Evolutionary conservation across 2,888 invertebrate genomes (phyloP), one percentile per base, ranked within the genome.

Genomic region (Drosophila neotestacea): DNA sequence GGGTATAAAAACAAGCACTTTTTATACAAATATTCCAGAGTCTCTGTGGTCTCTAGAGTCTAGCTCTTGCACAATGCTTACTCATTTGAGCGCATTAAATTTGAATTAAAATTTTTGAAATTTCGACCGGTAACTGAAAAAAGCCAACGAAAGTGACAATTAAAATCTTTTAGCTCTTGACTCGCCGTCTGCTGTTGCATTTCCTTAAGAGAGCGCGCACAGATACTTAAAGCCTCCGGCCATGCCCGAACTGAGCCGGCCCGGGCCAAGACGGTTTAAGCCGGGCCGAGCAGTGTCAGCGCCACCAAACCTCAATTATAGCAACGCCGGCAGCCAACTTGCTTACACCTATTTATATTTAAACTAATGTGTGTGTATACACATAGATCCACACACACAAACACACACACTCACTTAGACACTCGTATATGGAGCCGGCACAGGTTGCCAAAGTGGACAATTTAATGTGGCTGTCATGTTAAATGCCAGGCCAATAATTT

Each of bases 391-490:
- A 28, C 28, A 10, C 7, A 41, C 11, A 38, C 3, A 48, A 7
- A 58, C 36, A 10, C 11, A 27, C 34, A 27, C n/a, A 60, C 28
- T 16, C 9, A 11, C 36, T 11, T 1, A 32, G 10, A 46, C 34
- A 42, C 38, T 52, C 70, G 59, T 75, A 81, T 84, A 66, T 81
- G 87, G 82, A 64, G 83, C 77, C 77, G 85, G 83, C 77, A 74
- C 86, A 83, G 83, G 86, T 88, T 88, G 88, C 88, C 81, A 78
- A 80, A 88, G 89, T 88, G 84, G 84, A 84, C 84, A 84, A 84
- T 84, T 84, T 84, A 84, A 84, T 84, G 89, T 88, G 86, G 87
- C 87, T 88, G 84, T 84, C 84, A 84, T 84, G 84, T 84, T 86
- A 88, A 84, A 76, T 86, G 89, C 89, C 87, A 84, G 62, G 68